Evolutionary conservation across 1,140 invertebrate genomes (phyloP), one percentile per base, ranked within the genome.

Genomic region (Apis florea): DNA sequence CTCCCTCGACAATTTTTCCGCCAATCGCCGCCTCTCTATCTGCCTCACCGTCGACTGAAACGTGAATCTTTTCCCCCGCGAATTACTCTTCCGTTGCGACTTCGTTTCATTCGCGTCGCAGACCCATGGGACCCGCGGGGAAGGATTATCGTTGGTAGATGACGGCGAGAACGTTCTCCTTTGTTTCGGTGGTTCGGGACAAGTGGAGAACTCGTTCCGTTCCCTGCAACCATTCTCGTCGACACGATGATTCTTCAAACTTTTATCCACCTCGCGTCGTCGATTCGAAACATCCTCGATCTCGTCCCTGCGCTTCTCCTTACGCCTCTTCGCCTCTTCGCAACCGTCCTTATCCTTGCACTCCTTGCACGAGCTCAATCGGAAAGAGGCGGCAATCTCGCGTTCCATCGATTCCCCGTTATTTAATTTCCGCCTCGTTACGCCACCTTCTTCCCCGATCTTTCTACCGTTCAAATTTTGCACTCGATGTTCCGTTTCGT

Each of bases 41-140:
- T 97, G 95, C 47, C 97, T 89, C 11, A 97, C 95, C 0, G 97
- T 97, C 79, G 96, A 97, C 91, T 97, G 96, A 91, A 97, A 97
- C 0, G 96, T 97, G 91, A 97, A 97, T 87, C 96, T 95, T 86
- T 96, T 96, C 21, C 90, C 82, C 86, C 94, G 95, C 58, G 88
- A 88, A 54, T 82, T 90, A 51, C 3, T 77, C 51, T 88, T 88
- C 53, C 77, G 26, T 75, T 88, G 70, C 82, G 82, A 69, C 70
- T 89, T 91, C 51, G 54, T 59, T 73, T 90, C 91, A 73, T 87
- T 90, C 31, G 61, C 61, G 61, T 92, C 91, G 74, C 85, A 40
- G 69, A 85, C 40, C 2, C 15, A n/a, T 15, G 40, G 58, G 5
- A 40, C 6, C 85, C 88, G 31, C 84, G 71, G 13, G 75, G 72